Evolutionary conservation across 2,797 vertebrate species (phyloP).

Genomic region (Gobio occitaniae): DNA sequence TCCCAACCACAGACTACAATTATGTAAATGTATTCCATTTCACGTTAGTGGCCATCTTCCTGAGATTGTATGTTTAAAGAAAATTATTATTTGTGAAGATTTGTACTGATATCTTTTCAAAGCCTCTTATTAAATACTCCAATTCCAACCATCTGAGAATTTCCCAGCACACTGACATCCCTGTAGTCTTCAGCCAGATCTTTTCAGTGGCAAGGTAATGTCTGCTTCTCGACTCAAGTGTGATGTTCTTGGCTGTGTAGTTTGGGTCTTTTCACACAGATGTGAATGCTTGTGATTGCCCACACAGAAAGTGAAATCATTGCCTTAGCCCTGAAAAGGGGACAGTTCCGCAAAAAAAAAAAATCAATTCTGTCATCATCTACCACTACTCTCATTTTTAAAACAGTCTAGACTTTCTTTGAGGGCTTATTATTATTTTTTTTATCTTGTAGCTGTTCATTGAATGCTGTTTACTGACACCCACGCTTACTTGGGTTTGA

Average conservation of each 20-base stretch:
- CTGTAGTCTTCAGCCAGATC: constrained; percentile 18
- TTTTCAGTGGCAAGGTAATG: constrained; percentile 17
- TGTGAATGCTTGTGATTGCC: constrained; percentile 60
- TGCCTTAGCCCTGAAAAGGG: constrained; percentile 53
- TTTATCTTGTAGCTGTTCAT: constrained; percentile 27
- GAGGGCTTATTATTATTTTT: constrained; percentile 8
- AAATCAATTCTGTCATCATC: not conserved
- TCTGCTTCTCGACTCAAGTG: constrained; percentile 36
- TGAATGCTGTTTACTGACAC: constrained; percentile 49
- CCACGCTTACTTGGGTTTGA: constrained; percentile 36
- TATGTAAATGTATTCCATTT: constrained; percentile 25
- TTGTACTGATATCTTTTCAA: constrained; percentile 12
- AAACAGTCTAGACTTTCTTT: constrained; percentile 28
- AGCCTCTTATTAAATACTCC: constrained; percentile 14
- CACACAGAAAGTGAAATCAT: constrained; percentile 61
- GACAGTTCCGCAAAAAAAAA: no score
- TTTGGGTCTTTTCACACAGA: constrained; percentile 55
- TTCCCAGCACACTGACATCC: not conserved
- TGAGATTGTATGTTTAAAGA: constrained; percentile 18
- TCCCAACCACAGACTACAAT: constrained; percentile 17
- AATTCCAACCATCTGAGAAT: not conserved
- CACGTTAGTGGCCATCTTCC: not conserved
- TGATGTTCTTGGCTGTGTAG: constrained; percentile 53
- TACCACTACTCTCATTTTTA: no score
- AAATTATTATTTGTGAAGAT: constrained; percentile 24